phyloP scores from a whole-genome alignment of 2,113 vertebrate genomes.

The Malaclemys terrapin region DNA sequence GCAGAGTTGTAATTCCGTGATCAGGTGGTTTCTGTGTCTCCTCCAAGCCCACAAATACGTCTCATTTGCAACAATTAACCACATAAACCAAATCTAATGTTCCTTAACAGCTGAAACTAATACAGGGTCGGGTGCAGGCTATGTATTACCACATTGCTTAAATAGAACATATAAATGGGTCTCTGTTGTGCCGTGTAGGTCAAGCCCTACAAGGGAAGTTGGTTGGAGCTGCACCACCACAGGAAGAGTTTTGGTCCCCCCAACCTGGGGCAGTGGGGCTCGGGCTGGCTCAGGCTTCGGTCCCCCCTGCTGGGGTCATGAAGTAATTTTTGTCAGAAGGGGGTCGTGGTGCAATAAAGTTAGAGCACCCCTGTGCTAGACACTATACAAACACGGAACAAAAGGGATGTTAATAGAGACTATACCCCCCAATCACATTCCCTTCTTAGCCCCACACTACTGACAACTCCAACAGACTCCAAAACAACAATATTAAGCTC shows the following conservation, averaged over 20 bases:
- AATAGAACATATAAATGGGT: not conserved
- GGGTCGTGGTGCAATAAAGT: too few relatives aligned
- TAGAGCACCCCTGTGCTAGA: not conserved
- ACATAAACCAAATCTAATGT: not conserved
- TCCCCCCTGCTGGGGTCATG: too few relatives aligned
- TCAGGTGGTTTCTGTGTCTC: not conserved
- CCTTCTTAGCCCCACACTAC: not conserved
- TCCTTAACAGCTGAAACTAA: not conserved
- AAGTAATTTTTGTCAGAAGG: too few relatives aligned
- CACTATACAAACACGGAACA: not conserved
- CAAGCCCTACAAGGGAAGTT: not conserved
- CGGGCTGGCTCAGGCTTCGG: too few relatives aligned
- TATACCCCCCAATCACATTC: not conserved
- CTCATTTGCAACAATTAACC: not conserved
- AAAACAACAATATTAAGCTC: not conserved
- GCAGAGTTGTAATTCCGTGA: not conserved
- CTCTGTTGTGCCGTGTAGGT: fast-evolving
- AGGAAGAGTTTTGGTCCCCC: too few relatives aligned
- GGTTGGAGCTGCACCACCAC: not conserved
- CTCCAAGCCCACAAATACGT: not conserved
- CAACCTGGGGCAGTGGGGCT: too few relatives aligned
- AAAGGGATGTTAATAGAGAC: not conserved
- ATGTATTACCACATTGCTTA: not conserved
- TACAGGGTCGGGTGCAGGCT: fast-evolving
- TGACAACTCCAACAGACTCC: not conserved